phyloP scores from a whole-genome alignment of 1,140 invertebrate genomes.

The Bombus confusus region DNA sequence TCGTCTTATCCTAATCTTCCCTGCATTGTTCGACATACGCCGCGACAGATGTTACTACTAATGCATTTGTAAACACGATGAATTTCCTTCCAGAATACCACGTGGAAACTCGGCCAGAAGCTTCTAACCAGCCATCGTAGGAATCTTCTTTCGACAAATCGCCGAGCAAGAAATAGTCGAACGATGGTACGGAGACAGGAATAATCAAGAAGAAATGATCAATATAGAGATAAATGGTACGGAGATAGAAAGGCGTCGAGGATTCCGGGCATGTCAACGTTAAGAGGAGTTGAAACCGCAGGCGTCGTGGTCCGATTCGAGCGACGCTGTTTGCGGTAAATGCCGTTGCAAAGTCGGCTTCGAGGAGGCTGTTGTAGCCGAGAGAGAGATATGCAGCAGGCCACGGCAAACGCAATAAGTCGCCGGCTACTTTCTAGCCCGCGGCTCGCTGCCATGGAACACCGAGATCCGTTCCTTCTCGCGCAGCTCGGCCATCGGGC shows the following conservation, averaged over 20 bases:
- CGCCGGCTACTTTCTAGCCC: conserved; percentile 67
- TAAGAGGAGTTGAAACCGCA: conserved; percentile 11
- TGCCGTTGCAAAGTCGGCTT: conserved; percentile 55
- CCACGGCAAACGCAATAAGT: conserved; percentile 62
- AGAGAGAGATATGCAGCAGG: conserved; percentile 27
- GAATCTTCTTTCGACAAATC: neutral
- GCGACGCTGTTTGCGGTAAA: conserved; percentile 55
- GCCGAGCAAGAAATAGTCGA: neutral
- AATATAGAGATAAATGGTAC: too few species aligned
- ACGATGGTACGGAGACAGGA: too few species aligned
- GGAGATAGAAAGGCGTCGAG: neutral
- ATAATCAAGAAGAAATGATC: neutral
- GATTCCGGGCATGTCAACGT: conserved; percentile 35
- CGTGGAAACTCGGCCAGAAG: neutral
- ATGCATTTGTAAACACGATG: too few species aligned
- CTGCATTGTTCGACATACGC: too few species aligned
- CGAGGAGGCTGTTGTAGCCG: conserved; percentile 21
- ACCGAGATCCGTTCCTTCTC: conserved; percentile 37
- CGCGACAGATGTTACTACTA: too few species aligned
- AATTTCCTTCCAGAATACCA: too few species aligned
- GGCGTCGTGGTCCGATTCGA: conserved; percentile 40
- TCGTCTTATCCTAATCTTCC: too few species aligned
- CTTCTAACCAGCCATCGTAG: neutral
- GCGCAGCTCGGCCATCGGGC: neutral
- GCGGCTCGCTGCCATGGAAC: conserved; percentile 54